Evolutionary conservation across 2,113 vertebrate genomes (phyloP).

Genomic region (Chaenocephalus aceratus): DNA sequence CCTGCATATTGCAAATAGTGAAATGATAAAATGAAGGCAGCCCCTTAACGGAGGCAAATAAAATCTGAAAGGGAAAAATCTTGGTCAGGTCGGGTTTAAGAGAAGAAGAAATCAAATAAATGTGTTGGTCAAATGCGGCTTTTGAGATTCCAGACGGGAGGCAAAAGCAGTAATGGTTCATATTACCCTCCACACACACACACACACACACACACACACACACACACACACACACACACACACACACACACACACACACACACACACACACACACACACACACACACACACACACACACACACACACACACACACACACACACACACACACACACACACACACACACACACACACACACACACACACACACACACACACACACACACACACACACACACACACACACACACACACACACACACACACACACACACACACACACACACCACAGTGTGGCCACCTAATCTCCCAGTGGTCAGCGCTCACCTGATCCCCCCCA

Average conservation of each 20-base stretch:
- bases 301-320: too few relatives aligned
- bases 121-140: constrained; percentile 49
- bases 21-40: constrained; percentile 55
- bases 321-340: too few relatives aligned
- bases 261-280: neutral
- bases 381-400: constrained; percentile 10
- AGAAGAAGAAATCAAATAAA: constrained; percentile 63
- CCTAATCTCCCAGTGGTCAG: constrained; percentile 57
- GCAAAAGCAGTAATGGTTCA: constrained; percentile 52
- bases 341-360: neutral
- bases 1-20: constrained; percentile 49
- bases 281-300: too few relatives aligned
- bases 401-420: neutral
- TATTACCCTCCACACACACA: constrained; percentile 41
- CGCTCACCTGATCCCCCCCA: constrained; percentile 99
- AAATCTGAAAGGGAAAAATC: constrained; percentile 53
- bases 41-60: constrained; percentile 34
- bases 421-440: too few relatives aligned
- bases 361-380: constrained; percentile 1
- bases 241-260: constrained; percentile 10
- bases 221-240: neutral
- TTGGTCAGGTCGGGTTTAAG: constrained; percentile 38
- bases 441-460: neutral
- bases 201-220: constrained; percentile 9
- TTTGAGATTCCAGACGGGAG: constrained; percentile 51